Conservation (phyloP, 2,888 invertebrate genomes). For the Eudasyphora cyanicolor region DNA sequence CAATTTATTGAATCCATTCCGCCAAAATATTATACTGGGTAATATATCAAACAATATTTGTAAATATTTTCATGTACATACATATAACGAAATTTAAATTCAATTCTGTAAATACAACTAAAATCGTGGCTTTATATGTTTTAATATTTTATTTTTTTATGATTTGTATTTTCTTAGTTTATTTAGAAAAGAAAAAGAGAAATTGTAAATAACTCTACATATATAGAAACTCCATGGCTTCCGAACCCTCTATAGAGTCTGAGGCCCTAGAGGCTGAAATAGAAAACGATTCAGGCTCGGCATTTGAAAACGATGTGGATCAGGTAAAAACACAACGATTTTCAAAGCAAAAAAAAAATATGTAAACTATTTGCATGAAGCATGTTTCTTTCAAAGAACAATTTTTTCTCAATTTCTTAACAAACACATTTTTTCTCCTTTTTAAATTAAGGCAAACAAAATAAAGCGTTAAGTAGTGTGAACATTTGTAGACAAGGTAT, state of each 20-base stretch:
- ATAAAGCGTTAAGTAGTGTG: conserved; percentile 8
- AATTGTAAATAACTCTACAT: conserved; percentile 11
- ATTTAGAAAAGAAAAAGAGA: conserved; percentile 8
- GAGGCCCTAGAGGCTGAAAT: conserved; percentile 35
- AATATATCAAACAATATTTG: not conserved
- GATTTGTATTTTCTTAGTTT: conserved; percentile 17
- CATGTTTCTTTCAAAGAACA: conserved; percentile 35
- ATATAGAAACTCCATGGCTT: conserved; percentile 37
- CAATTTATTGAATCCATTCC: too few relatives aligned
- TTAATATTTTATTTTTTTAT: conserved; percentile 6
- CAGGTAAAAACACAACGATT: conserved; percentile 51
- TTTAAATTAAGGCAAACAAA: not conserved
- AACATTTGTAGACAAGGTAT: not conserved
- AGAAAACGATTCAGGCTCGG: conserved; percentile 35
- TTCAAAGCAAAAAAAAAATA: not conserved
- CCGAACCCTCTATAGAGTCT: not conserved
- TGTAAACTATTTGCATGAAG: conserved; percentile 56
- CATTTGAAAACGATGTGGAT: conserved; percentile 35
- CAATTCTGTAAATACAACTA: conserved; percentile 25
- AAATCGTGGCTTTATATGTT: conserved; percentile 7
- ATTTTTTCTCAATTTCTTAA: conserved; percentile 20
- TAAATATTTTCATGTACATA: too few relatives aligned
- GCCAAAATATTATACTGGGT: conserved; percentile 1
- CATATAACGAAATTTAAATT: not conserved
- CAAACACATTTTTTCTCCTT: not conserved